phyloP scores from a whole-genome alignment of 2,888 invertebrate genomes.

The Clunio marinus region DNA sequence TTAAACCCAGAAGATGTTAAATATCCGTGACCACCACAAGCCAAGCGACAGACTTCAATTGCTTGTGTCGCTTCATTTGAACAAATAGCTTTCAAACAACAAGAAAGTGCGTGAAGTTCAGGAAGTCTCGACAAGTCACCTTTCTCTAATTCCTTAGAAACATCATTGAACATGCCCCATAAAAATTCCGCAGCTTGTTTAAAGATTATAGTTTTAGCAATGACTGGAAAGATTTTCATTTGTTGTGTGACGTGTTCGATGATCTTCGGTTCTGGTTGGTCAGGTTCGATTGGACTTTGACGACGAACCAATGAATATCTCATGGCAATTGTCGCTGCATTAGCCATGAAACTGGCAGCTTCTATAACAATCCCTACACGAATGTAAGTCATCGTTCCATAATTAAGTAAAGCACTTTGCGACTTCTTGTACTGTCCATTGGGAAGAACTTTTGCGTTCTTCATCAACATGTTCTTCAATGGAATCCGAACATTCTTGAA shows the following conservation, averaged over 20 bases:
- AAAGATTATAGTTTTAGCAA: slow-evolving; percentile 78
- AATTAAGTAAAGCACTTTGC: slow-evolving; percentile 76
- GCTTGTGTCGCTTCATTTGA: slow-evolving; percentile 18
- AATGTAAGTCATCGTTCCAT: slow-evolving; percentile 93
- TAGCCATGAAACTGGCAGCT: slow-evolving; percentile 69
- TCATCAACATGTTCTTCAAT: slow-evolving; percentile 88
- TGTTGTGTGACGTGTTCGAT: slow-evolving; percentile 93
- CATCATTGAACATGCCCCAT: slow-evolving; percentile 81
- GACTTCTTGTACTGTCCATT: slow-evolving; percentile 88
- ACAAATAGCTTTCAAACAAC: slow-evolving; percentile 34
- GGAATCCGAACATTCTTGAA: slow-evolving; percentile 86
- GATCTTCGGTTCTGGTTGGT: slow-evolving; percentile 55
- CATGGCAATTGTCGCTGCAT: slow-evolving; percentile 83
- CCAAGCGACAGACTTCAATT: slow-evolving; percentile 25
- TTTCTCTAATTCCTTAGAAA: slow-evolving; percentile 72
- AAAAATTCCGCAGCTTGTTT: slow-evolving; percentile 69
- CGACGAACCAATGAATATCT: slow-evolving; percentile 85
- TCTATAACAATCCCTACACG: slow-evolving; percentile 79
- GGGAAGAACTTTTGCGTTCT: slow-evolving; percentile 78
- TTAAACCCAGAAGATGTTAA: slow-evolving; percentile 9
- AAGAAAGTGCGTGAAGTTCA: slow-evolving; percentile 33
- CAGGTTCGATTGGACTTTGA: slow-evolving; percentile 79
- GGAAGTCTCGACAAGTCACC: slow-evolving; percentile 61
- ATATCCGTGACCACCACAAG: slow-evolving; percentile 39
- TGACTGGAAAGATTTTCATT: slow-evolving; percentile 80